A percentile compares a stretch with the other conserved stretches of the same genome.
phyloP scores from a whole-genome alignment of 2,113 vertebrate genomes.

The Fulmarus glacialis region DNA sequence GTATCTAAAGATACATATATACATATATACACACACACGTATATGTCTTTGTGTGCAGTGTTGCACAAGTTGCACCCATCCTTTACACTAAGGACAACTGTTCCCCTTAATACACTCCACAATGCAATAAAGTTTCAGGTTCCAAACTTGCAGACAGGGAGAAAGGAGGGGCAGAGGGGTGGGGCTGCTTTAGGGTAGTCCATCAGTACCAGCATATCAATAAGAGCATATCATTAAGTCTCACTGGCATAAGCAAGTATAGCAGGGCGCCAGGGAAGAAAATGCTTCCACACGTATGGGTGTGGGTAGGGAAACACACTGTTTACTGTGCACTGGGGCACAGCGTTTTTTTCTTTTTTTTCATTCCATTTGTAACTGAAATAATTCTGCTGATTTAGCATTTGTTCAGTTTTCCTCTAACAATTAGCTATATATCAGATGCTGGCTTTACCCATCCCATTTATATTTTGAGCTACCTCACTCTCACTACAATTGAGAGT shows the following conservation, averaged over 20 bases:
- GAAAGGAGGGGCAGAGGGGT: background rate
- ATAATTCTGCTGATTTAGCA: conserved; percentile 3
- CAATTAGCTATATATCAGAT: background rate
- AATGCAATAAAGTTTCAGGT: background rate
- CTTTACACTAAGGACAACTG: background rate
- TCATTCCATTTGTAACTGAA: background rate
- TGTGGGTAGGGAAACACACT: background rate
- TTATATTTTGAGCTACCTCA: background rate
- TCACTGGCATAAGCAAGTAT: background rate
- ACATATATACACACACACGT: background rate
- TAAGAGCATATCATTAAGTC: background rate
- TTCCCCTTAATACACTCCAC: background rate
- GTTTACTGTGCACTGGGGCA: background rate
- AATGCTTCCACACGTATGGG: background rate
- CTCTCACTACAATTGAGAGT: background rate
- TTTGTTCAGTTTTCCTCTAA: background rate
- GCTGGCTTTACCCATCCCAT: background rate
- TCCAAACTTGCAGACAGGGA: background rate
- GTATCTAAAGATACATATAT: background rate
- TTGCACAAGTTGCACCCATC: background rate
- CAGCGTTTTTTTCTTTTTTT: background rate
- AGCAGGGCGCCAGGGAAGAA: background rate
- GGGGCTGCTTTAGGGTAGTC: background rate
- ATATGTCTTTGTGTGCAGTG: background rate
- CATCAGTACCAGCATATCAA: background rate